phyloP scores from a whole-genome alignment of 2,113 vertebrate genomes.

The Archocentrus centrarchus region DNA sequence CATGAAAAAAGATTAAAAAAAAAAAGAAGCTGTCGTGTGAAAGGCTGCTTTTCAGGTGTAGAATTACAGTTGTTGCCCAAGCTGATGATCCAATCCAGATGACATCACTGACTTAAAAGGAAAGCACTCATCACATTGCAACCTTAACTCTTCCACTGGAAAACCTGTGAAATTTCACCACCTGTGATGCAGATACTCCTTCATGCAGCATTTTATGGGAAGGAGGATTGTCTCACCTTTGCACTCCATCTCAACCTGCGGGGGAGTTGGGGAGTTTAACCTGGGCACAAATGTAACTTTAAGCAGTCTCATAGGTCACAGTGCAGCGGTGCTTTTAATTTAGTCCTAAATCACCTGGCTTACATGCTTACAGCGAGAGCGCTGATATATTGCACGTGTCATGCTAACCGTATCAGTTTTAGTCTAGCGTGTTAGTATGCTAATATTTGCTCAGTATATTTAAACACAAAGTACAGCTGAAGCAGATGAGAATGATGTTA shows the following conservation, averaged over 20 bases:
- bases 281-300: background rate
- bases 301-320: background rate
- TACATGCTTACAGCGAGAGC: background rate
- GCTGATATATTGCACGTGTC: background rate
- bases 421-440: background rate
- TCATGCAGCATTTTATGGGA: background rate
- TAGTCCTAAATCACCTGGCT: background rate
- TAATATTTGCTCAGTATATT: background rate
- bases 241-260: background rate
- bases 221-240: constrained; percentile 7
- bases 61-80: constrained; percentile 56
- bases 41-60: constrained; percentile 67
- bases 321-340: background rate
- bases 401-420: background rate
- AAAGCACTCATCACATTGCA: constrained; percentile 43
- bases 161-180: constrained; percentile 35
- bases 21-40: constrained; percentile 48
- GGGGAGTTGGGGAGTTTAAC: background rate
- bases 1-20: constrained; percentile 46
- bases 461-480: background rate
- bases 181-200: constrained; percentile 14
- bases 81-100: constrained; percentile 47
- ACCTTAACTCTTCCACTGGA: constrained; percentile 39
- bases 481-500: background rate
- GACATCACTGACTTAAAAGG: constrained; percentile 61